Base-by-base conservation (phyloP, 1,140 invertebrate genomes). In the Spodoptera frugiperda region DNA sequence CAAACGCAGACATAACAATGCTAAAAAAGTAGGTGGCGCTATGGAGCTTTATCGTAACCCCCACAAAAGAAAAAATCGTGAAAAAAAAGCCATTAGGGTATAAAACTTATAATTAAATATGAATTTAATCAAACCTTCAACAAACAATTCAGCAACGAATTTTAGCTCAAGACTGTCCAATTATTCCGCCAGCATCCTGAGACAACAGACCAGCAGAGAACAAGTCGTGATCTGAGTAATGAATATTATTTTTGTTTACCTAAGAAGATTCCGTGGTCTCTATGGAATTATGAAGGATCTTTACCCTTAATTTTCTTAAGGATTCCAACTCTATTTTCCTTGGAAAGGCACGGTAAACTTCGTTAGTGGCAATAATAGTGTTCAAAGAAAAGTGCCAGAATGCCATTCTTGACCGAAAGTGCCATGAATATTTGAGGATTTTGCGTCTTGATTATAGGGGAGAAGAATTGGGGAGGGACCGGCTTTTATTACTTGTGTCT, bases 351-450 rank as follows among this genome's bases (percentile, higher is more conserved):
- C 59, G 59, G 48, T 39, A 53, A 65, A 65, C 57, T 75, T 65
- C 48, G 57, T 75, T 75, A 75, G 72, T 65, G 72, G 59, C 72
- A 65, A 79, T 81, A 80, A 82, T 87, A 82, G 81, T 85, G 85
- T 84, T 78, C 76, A 81, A 82, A 84, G 83, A 84, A 85, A 85
- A 85, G 85, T 87, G 85, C 81, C 84, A 82, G 77, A 79, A 84
- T 82, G 70, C 79, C 85, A 82, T 85, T 85, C 82, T 80, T 83
- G 78, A 76, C 85, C 82, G 65, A 82, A 85, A 84, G 81, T 82
- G 78, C 83, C 82, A 39, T 71, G 81, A 78, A 87, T 87, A 81
- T 85, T 80, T 87, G 79, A 80, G 80, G 78, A 79, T 80, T 75
- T 78, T 61, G 44, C 14, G 53, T 11, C 46, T 68, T 10, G 55